Percentiles rank a stretch among this genome's conserved stretches.
Conservation (phyloP, 2,113 vertebrate genomes). For the Engystomops pustulosus region DNA sequence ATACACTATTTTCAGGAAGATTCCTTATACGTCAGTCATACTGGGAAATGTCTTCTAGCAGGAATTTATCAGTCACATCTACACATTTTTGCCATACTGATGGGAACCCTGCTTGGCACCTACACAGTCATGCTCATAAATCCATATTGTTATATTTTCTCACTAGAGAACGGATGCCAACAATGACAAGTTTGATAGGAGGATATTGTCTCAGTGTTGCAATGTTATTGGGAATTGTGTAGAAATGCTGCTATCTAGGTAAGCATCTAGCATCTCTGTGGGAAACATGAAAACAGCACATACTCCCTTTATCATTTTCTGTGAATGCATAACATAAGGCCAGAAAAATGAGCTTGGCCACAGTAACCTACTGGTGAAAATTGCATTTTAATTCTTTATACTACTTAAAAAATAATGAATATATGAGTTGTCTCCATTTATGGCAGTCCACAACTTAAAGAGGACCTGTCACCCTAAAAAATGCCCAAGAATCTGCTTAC, state of each 20-base stretch:
- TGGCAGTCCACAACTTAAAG: too few species aligned
- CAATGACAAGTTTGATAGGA: conserved; percentile 18
- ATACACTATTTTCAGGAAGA: background rate
- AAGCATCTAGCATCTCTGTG: conserved; percentile 14
- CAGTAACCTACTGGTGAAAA: background rate
- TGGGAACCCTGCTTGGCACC: background rate
- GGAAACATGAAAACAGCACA: background rate
- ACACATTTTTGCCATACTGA: background rate
- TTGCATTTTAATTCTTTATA: too few species aligned
- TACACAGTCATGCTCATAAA: background rate
- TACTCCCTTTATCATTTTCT: background rate
- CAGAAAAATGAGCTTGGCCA: background rate
- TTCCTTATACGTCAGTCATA: background rate
- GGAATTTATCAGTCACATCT: background rate
- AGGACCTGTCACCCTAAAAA: too few species aligned
- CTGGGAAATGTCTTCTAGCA: background rate
- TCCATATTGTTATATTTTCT: background rate
- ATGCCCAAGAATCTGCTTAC: too few species aligned
- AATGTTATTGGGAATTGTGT: background rate
- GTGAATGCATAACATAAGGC: background rate
- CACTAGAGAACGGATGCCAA: background rate
- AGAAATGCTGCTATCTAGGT: background rate
- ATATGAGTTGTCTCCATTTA: too few species aligned
- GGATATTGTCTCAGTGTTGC: conserved; percentile 5
- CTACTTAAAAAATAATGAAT: too few species aligned